A percentile compares a stretch with the other conserved stretches of the same genome.
Evolutionary conservation across 2,113 vertebrate species (phyloP).

Genomic region (Dryoscopus gambensis): DNA sequence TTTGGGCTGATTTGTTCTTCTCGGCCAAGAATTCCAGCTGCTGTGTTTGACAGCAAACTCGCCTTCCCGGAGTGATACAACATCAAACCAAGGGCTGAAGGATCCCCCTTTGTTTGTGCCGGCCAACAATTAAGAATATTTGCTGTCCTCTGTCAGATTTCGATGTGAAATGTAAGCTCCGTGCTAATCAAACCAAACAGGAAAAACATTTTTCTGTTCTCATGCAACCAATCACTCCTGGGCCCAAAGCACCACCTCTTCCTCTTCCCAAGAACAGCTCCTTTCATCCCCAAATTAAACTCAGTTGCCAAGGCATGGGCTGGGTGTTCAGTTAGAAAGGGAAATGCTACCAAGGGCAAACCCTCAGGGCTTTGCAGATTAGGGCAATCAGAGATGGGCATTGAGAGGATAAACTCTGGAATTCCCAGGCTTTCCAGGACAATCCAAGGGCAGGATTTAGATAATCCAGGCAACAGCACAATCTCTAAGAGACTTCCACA

Average conservation of each 20-base stretch:
- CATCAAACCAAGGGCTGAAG: not conserved
- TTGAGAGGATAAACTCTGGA: not conserved
- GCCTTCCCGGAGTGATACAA: not conserved
- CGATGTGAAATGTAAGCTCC: not conserved
- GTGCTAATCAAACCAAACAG: constrained; percentile 49
- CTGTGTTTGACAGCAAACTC: not conserved
- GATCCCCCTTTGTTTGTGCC: constrained; percentile 5
- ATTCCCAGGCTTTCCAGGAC: not conserved
- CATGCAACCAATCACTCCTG: constrained; percentile 2
- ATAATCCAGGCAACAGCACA: not conserved
- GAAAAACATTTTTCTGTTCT: constrained; percentile 44
- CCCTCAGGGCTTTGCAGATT: not conserved
- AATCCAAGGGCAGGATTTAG: not conserved
- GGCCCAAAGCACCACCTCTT: not conserved
- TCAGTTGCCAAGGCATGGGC: not conserved
- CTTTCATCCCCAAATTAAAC: not conserved
- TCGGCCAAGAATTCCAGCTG: not conserved
- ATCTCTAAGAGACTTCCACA: not conserved
- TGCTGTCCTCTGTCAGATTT: constrained; percentile 34
- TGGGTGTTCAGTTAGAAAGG: not conserved
- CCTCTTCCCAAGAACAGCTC: not conserved
- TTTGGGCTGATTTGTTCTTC: not conserved
- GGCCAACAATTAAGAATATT: constrained; percentile 27
- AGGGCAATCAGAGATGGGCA: not conserved
- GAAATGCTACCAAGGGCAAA: not conserved